A percentile compares a stretch with the other conserved stretches of the same genome.
Evolutionary conservation across 2,113 vertebrate species (phyloP).

Genomic region (Apodemus speciosus): DNA sequence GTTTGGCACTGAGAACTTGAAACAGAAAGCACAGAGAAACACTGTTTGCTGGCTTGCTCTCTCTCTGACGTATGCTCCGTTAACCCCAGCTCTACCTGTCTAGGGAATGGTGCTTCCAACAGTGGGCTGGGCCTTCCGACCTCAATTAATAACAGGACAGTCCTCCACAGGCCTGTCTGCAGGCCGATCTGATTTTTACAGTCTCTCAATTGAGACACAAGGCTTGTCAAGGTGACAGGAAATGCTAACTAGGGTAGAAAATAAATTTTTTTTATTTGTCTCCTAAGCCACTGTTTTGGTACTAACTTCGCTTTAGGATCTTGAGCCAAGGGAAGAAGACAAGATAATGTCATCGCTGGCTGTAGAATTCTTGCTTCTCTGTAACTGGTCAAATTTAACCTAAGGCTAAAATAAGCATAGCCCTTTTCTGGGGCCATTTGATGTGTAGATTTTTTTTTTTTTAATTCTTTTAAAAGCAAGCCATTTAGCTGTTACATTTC

Average conservation of each 20-base stretch:
- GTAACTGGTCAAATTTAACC: not conserved
- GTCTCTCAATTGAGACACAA: not conserved
- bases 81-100: too few relatives aligned
- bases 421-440: not conserved
- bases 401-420: not conserved
- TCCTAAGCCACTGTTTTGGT: not conserved
- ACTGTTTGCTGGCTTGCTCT: too few relatives aligned
- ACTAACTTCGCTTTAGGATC: not conserved
- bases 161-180: too few relatives aligned
- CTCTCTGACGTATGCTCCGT: too few relatives aligned
- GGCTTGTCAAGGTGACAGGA: not conserved
- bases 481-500: not conserved
- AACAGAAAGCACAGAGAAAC: too few relatives aligned
- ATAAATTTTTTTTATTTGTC: not conserved
- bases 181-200: too few relatives aligned
- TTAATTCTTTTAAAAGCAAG: not conserved
- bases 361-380: not conserved
- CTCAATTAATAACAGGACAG: too few relatives aligned
- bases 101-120: too few relatives aligned
- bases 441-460: not conserved
- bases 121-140: too few relatives aligned
- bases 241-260: not conserved
- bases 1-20: too few relatives aligned
- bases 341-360: not conserved
- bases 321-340: not conserved